Evolutionary conservation across 2,113 vertebrate genomes (phyloP).

Genomic region (Rhinopomastus cyanomelas): DNA sequence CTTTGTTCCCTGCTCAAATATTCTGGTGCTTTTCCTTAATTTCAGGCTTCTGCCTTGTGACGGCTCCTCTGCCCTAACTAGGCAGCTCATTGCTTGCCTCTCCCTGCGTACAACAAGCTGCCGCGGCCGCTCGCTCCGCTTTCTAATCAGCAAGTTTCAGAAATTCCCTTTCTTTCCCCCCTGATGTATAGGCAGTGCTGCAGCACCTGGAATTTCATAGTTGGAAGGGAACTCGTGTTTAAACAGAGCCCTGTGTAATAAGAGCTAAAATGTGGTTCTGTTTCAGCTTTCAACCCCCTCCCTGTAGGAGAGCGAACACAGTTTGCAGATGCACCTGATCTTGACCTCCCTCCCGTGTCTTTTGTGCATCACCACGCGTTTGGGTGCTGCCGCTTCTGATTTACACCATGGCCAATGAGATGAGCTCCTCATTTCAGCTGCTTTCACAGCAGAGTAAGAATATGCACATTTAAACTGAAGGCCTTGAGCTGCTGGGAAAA

Average conservation of each 20-base stretch:
- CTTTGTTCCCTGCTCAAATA: conserved; percentile 68
- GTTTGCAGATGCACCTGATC: background rate
- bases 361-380: background rate
- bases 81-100: conserved; percentile 38
- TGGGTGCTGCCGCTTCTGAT: background rate
- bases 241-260: background rate
- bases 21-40: conserved; percentile 64
- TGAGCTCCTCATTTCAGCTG: background rate
- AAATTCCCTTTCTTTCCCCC: background rate
- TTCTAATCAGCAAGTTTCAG: conserved; percentile 30
- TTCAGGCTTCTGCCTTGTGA: conserved; percentile 53
- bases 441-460: background rate
- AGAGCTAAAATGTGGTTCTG: background rate
- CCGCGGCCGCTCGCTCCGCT: conserved; percentile 9
- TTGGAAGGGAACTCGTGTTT: background rate
- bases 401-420: background rate
- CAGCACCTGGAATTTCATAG: background rate
- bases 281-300: background rate
- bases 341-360: background rate
- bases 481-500: background rate
- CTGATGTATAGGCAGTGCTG: background rate
- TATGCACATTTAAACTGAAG: background rate
- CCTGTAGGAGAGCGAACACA: background rate
- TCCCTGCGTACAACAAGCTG: background rate
- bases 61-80: conserved; percentile 21